phyloP scores from a whole-genome alignment of 2,113 vertebrate species.

The Ctenomys sociabilis region DNA sequence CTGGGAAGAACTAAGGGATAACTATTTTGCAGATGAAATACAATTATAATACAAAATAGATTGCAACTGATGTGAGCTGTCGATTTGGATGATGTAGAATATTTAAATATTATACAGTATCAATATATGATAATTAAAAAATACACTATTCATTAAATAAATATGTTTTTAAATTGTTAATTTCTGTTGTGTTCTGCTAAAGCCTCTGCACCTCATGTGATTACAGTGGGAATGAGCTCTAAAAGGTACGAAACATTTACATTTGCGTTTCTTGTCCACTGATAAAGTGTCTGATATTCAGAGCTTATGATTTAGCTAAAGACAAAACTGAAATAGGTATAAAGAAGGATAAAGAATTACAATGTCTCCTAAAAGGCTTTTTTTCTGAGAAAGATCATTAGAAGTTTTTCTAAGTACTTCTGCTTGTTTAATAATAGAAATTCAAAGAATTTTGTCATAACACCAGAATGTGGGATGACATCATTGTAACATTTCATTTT shows the following conservation, averaged over 20 bases:
- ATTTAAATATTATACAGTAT: neutral
- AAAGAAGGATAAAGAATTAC: neutral
- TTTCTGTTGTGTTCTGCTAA: neutral
- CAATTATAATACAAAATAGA: neutral
- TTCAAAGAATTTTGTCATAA: conserved; percentile 45
- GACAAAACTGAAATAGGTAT: neutral
- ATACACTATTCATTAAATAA: neutral
- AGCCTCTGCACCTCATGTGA: neutral
- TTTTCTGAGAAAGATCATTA: neutral
- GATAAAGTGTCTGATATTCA: neutral
- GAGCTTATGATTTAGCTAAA: conserved; percentile 6
- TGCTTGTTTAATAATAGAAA: neutral
- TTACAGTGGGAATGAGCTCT: neutral
- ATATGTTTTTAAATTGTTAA: neutral
- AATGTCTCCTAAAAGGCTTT: neutral
- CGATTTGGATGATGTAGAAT: neutral
- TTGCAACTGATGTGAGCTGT: neutral
- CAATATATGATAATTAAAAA: neutral
- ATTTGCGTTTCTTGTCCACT: neutral
- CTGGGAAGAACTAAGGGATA: neutral
- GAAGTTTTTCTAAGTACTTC: conserved; percentile 27
- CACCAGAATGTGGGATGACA: neutral
- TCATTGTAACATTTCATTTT: conserved; percentile 61
- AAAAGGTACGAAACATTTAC: neutral
- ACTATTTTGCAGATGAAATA: neutral